These are phyloP conservation scores for Odontomachus brunneus DNA, from an alignment of 1,140 invertebrate genomes.

Conservation along the genomic window DNA sequence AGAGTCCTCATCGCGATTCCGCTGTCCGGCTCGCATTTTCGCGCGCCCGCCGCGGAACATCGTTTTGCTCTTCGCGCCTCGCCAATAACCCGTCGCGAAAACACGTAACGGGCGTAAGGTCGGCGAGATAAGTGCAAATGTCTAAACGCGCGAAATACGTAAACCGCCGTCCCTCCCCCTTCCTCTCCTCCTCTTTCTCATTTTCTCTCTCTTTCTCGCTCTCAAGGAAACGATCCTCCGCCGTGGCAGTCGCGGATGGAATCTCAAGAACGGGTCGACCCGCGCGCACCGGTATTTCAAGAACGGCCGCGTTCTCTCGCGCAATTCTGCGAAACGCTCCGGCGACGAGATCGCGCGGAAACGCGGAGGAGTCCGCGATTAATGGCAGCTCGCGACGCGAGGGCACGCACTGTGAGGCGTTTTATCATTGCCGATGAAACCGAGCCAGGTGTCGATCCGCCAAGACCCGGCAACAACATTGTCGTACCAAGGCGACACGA, in stretches of 20 bases:
- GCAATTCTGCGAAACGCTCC: conserved; percentile 15
- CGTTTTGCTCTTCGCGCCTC: conserved; percentile 16
- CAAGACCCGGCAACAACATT: conserved; percentile 43
- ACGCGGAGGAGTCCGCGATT: background rate
- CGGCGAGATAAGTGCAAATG: background rate
- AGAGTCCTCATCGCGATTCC: conserved; percentile 17
- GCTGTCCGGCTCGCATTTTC: conserved; percentile 1
- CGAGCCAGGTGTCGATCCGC: conserved; percentile 63
- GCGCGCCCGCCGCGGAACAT: conserved; percentile 16
- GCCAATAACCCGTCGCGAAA: conserved; percentile 7
- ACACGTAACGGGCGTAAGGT: conserved; percentile 16
- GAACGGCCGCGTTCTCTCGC: background rate
- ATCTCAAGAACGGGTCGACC: background rate
- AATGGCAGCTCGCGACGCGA: conserved; percentile 3
- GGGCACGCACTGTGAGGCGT: background rate
- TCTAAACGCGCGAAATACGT: background rate
- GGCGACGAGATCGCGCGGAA: too few species aligned
- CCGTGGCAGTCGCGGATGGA: background rate
- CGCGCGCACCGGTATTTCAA: conserved; percentile 18
- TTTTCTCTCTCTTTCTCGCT: too few species aligned
- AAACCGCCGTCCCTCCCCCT: too few species aligned
- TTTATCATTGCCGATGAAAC: conserved; percentile 55
- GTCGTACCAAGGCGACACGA: conserved; percentile 27
- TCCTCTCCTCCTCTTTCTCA: too few species aligned
- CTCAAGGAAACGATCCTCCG: background rate